phyloP scores from a whole-genome alignment of 2,888 invertebrate genomes.

The Steinernema carpocapsae region DNA sequence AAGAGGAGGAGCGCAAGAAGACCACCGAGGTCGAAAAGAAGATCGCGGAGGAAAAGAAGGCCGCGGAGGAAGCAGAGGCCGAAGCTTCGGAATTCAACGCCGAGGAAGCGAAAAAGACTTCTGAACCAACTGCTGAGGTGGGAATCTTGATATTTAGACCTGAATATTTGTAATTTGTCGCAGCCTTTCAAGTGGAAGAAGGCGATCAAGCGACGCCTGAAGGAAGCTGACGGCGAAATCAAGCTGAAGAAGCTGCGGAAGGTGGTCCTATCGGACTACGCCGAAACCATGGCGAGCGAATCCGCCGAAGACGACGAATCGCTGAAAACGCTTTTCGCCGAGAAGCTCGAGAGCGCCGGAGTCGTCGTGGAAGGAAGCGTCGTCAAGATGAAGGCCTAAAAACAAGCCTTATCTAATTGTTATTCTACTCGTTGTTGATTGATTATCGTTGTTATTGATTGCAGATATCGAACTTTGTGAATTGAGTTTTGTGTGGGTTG shows the following conservation, averaged over 20 bases:
- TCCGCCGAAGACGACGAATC: conserved; percentile 20
- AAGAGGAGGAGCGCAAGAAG: conserved; percentile 38
- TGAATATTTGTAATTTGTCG: neutral
- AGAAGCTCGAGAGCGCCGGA: conserved; percentile 24
- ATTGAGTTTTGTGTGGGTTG: no score
- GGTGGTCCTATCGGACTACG: conserved; percentile 36
- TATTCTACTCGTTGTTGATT: no score
- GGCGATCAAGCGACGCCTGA: conserved; percentile 37
- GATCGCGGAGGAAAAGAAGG: neutral
- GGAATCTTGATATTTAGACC: no score
- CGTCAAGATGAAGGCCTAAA: conserved; percentile 15
- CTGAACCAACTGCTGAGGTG: conserved; percentile 3
- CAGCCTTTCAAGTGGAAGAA: conserved; percentile 38
- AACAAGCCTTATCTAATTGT: no score
- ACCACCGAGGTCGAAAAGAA: conserved; percentile 24
- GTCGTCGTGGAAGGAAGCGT: conserved; percentile 39
- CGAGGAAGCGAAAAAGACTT: neutral
- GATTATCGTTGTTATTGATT: no score
- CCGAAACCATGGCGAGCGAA: neutral
- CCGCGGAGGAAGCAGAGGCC: neutral
- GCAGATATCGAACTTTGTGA: no score
- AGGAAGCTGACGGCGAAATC: conserved; percentile 30
- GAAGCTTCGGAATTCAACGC: neutral
- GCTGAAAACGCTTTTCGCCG: conserved; percentile 16
- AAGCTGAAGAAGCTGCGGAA: conserved; percentile 38